Evolutionary conservation across 2,797 vertebrate genomes (phyloP).

Genomic region (Micropoecilia bifurca): DNA sequence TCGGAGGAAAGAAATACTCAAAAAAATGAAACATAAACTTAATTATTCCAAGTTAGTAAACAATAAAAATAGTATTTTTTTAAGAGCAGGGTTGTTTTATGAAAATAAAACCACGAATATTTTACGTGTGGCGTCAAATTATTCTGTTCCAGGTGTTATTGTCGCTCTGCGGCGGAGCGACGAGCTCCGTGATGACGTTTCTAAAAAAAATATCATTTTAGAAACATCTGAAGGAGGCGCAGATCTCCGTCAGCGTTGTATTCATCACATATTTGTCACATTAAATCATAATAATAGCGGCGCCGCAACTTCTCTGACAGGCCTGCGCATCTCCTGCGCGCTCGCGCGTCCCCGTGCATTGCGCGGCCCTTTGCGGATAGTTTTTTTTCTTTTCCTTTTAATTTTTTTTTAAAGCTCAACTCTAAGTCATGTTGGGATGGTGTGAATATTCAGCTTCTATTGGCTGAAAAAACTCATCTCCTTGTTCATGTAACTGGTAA

Average conservation of each 20-base stretch:
- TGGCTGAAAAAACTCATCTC: background rate
- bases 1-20: background rate
- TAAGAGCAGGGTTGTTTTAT: background rate
- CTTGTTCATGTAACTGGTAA: background rate
- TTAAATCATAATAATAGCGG: background rate
- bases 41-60: too few relatives aligned
- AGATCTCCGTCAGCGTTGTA: background rate
- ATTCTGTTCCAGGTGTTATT: background rate
- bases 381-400: background rate
- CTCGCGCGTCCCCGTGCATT: too few relatives aligned
- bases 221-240: background rate
- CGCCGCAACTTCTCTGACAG: background rate
- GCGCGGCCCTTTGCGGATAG: too few relatives aligned
- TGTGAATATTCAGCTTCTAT: background rate
- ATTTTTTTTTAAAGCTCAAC: background rate
- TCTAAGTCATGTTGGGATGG: too few relatives aligned
- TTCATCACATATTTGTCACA: background rate
- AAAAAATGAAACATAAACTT: background rate
- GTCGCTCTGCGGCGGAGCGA: background rate
- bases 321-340: background rate
- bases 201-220: background rate
- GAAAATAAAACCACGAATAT: background rate
- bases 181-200: background rate
- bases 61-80: background rate
- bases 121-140: background rate